Evolutionary conservation across 1,140 invertebrate genomes (phyloP), one percentile per base, ranked within the genome.

Genomic region (Drosophila bifasciata): DNA sequence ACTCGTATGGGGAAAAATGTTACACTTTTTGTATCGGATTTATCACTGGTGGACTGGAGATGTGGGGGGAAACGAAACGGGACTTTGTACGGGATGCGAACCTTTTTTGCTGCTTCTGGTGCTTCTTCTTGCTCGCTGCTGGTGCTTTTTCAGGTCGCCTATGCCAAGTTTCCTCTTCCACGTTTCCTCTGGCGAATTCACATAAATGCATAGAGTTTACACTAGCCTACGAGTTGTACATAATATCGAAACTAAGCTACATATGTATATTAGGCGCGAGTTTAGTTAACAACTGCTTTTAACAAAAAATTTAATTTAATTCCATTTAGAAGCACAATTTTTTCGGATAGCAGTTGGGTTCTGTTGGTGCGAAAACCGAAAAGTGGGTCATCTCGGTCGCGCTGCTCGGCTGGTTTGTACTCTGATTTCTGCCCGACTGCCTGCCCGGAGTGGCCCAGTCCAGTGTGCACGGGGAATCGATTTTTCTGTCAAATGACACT

Each of bases 301-400:
- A 62, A 69, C 78, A 81, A 89, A 89, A 90, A 78, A 74, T 55
- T 60, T 8, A 62, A 72, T 44, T 36, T 61, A 61, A 19, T 40
- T 74, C 63, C 64, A 64, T 51, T 43, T 68, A 68, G 28, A 68
- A 56, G 57, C 64, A 46, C 71, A 73, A 44, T 74, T 74, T 81
- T 80, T 61, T 72, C 74, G 58, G 79, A 58, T 59, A 81, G 83
- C 78, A 81, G 83, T 86, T 88, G 64, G 64, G 53, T 36, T 36
- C 32, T 36, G 32, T 76, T 69, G 80, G 75, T 91, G 89, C 85
- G 89, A 91, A 91, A 90, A 91, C 85, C 89, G 68, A 81, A 91
- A 91, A 90, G 77, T 91, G 89, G 89, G 89, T 90, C 89, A 90
- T 90, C 89, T 85, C 83, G 79, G 78, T 90, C 85, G 89, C 84